phyloP scores from a whole-genome alignment of 2,888 invertebrate genomes.

The Cryptocephalus primarius region DNA sequence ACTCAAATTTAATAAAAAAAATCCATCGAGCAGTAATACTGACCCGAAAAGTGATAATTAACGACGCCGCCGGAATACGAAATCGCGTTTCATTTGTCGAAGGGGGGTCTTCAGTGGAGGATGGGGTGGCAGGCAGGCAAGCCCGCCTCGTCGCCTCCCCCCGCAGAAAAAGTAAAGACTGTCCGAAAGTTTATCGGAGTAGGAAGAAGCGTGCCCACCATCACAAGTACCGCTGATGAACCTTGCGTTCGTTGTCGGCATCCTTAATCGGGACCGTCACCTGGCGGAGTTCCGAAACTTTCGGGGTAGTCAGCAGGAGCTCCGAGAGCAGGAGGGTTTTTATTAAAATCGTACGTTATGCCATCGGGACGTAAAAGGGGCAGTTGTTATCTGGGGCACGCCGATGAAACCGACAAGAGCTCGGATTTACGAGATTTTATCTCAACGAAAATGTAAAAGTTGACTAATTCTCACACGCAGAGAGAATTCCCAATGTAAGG shows the following conservation, averaged over 20 bases:
- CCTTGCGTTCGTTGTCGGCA: conserved; percentile 18
- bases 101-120: not conserved
- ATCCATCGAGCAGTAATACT: conserved; percentile 7
- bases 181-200: conserved; percentile 14
- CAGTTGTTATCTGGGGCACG: too few relatives aligned
- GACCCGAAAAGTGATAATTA: conserved; percentile 13
- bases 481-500: too few relatives aligned
- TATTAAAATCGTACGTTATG: too few relatives aligned
- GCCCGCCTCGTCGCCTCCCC: not conserved
- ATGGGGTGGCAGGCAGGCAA: not conserved
- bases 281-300: not conserved
- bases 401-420: too few relatives aligned
- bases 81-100: conserved; percentile 3
- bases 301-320: too few relatives aligned
- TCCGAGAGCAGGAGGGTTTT: too few relatives aligned
- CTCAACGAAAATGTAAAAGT: too few relatives aligned
- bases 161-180: conserved; percentile 16
- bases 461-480: too few relatives aligned
- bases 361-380: too few relatives aligned
- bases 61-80: conserved; percentile 8
- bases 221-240: conserved; percentile 24
- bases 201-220: conserved; percentile 18
- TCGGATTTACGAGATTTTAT: too few relatives aligned
- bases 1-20: conserved; percentile 11
- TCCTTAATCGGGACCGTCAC: conserved; percentile 10